Base-by-base conservation (phyloP, 1,140 invertebrate species). In the Bombus huntii region DNA sequence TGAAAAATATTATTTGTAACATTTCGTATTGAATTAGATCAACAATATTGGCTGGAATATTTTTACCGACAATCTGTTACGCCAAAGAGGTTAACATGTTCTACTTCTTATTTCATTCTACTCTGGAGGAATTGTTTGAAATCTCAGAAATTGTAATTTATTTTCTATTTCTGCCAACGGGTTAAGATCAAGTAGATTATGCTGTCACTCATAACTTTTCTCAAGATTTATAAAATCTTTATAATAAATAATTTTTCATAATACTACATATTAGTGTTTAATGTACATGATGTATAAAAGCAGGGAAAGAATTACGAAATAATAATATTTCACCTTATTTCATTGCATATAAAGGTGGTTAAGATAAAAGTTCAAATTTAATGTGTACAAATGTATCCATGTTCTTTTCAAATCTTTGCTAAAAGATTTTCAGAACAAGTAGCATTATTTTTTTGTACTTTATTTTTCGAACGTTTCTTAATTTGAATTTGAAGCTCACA, bases 1-100 rank as follows among this genome's bases (percentile, higher is more conserved):
- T 25, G 53, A 93, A 44, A 13, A 89, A 53, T 66, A 66, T 59
- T 87, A 92, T 73, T 83, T 59, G 79, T 84, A 90, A 89, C 93
- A 92, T 94, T 72, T 84, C 86, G 75, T 39, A 34, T 47, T 28
- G 13, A 53, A 47, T 74, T 57, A 57, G n/a, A 13, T 37, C 9
- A 37, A 78, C 75, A 72, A 79, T 70, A 68, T 80, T 81, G 62
- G 22, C 62, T 31, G 25, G 81, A 81, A 86, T 86, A 88, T 71
- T 80, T 91, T 89, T 42, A 70, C 74, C 72, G 88, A 66, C 44
- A 53, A 81, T 18, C 65, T 13, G 47, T 88, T 68, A 87, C 83
- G 62, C 86, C 78, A 68, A 74, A 42, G 31, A 53, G 44, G 82
- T 70, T 78, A 68, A 70, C 65, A 53, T 28, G 12, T 62, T 74